A percentile compares a stretch with the other conserved stretches of the same genome.
These are phyloP conservation scores for Tetrapedia diversipes DNA, from an alignment of 2,888 invertebrate genomes.

Conservation along the genomic window DNA sequence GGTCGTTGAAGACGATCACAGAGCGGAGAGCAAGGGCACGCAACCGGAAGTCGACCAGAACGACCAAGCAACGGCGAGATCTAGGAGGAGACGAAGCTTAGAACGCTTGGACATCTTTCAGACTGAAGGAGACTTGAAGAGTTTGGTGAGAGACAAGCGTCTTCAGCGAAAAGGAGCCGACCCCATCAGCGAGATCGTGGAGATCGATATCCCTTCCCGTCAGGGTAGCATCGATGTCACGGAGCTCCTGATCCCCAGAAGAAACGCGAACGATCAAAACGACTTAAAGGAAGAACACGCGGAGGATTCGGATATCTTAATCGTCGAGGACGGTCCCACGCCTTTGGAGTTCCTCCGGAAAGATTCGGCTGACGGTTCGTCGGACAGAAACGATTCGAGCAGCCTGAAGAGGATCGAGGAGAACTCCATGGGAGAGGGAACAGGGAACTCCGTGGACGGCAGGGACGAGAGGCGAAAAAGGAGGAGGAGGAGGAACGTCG, in stretches of 20 bases:
- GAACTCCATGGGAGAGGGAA: slow-evolving; percentile 21
- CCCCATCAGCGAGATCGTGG: slow-evolving; percentile 76
- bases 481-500: slow-evolving; percentile 65
- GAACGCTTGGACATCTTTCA: slow-evolving; percentile 62
- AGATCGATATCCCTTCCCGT: slow-evolving; percentile 74
- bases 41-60: slow-evolving; percentile 35
- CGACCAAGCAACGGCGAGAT: slow-evolving; percentile 18
- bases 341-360: not conserved
- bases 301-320: slow-evolving; percentile 54
- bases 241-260: slow-evolving; percentile 63
- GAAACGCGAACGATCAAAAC: not conserved
- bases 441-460: slow-evolving; percentile 26
- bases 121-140: slow-evolving; percentile 47
- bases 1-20: slow-evolving; percentile 59
- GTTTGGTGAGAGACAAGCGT: slow-evolving; percentile 59
- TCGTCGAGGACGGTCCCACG: slow-evolving; percentile 40
- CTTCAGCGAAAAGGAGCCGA: slow-evolving; percentile 76
- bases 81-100: slow-evolving; percentile 69
- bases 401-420: slow-evolving; percentile 24
- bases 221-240: slow-evolving; percentile 65
- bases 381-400: not conserved
- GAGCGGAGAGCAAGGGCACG: slow-evolving; percentile 43
- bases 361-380: not conserved
- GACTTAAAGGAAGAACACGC: not conserved
- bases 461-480: slow-evolving; percentile 59